These are phyloP conservation scores for Danaus melanippus DNA, from an alignment of 1,140 invertebrate species.

Conservation along the genomic window DNA sequence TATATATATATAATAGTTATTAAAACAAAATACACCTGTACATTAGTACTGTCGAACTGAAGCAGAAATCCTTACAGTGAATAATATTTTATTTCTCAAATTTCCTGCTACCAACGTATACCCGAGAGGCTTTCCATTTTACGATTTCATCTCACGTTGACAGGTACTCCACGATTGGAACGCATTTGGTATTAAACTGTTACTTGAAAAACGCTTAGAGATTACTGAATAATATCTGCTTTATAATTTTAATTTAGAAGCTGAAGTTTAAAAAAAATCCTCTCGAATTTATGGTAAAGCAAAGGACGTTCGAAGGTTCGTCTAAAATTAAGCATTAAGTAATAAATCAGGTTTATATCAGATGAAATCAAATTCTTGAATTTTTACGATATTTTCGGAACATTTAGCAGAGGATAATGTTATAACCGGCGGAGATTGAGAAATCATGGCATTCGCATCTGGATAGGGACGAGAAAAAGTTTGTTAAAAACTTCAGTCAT, in stretches of 20 bases:
- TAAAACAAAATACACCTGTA: neutral
- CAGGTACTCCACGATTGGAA: constrained; percentile 27
- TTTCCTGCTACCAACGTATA: constrained; percentile 27
- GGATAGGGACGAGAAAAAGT: too few species aligned
- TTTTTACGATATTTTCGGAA: too few species aligned
- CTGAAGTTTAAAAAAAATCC: constrained; percentile 8
- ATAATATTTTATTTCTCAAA: constrained; percentile 34
- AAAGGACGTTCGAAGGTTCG: neutral
- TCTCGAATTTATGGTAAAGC: neutral
- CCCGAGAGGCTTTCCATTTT: constrained; percentile 21
- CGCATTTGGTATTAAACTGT: constrained; percentile 17
- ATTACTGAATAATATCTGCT: too few species aligned
- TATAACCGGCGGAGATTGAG: too few species aligned
- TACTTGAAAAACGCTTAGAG: constrained; percentile 1
- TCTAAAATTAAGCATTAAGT: neutral
- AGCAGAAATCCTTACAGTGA: constrained; percentile 14
- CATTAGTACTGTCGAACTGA: constrained; percentile 9
- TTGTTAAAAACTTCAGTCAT: too few species aligned
- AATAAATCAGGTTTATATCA: too few species aligned
- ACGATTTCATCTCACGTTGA: constrained; percentile 28
- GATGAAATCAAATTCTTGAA: too few species aligned
- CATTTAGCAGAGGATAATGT: too few species aligned
- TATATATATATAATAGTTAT: too few species aligned
- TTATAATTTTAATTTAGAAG: too few species aligned
- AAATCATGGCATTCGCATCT: too few species aligned